Evolutionary conservation across 2,888 invertebrate genomes (phyloP).

Genomic region (Neria commutata): DNA sequence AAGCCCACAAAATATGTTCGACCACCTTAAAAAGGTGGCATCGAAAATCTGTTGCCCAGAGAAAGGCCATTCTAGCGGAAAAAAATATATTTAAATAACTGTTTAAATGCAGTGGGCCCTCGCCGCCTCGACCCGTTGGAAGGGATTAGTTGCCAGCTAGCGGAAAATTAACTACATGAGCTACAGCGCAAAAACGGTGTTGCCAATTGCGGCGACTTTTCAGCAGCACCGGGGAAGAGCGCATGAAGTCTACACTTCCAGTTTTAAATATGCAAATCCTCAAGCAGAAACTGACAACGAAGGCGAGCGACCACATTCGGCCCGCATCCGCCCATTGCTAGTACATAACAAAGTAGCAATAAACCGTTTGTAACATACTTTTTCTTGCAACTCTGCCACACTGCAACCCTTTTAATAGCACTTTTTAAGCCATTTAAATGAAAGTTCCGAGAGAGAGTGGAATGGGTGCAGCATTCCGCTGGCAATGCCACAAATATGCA

Average conservation of each 20-base stretch:
- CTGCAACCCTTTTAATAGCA: background rate
- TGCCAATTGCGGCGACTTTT: too few relatives aligned
- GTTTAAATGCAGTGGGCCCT: too few relatives aligned
- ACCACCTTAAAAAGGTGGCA: too few relatives aligned
- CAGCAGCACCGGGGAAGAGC: too few relatives aligned
- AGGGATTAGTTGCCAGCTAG: constrained; percentile 44
- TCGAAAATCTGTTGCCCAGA: too few relatives aligned
- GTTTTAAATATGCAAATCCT: background rate
- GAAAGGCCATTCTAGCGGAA: too few relatives aligned
- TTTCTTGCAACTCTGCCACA: constrained; percentile 8
- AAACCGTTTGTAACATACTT: constrained; percentile 17
- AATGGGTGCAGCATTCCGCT: background rate
- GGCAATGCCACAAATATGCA: constrained; percentile 12
- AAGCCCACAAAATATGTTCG: too few relatives aligned
- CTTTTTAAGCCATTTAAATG: constrained; percentile 45
- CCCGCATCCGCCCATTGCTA: background rate
- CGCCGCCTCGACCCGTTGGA: too few relatives aligned
- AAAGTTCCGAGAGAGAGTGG: constrained; percentile 35
- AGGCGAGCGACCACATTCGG: background rate
- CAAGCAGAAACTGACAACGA: background rate
- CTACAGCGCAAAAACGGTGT: constrained; percentile 45
- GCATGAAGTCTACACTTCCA: too few relatives aligned
- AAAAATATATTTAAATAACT: too few relatives aligned
- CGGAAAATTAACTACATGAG: constrained; percentile 53
- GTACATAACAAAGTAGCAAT: constrained; percentile 11